Evolutionary conservation across 1,140 invertebrate species (phyloP), one percentile per base, ranked within the genome.

Genomic region (Drosophila busckii): DNA sequence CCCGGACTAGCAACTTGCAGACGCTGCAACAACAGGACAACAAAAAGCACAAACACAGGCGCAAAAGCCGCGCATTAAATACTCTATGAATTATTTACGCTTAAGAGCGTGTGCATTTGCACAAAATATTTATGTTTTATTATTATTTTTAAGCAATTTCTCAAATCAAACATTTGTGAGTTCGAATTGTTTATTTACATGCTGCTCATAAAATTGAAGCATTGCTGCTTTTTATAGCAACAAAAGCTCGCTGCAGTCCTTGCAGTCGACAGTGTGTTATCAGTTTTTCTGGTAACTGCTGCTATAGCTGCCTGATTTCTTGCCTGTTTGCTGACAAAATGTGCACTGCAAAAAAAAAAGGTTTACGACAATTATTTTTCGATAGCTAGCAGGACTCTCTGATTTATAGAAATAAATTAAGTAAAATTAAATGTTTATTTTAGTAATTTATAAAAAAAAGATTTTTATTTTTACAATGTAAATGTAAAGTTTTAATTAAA

Each of bases 401-500:
- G n/a, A n/a, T n/a, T 23, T 35, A 4, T 29, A 5, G n/a, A 38
- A 38, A 4, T 38, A 12, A n/a, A 28, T 13, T 12, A 37, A 9
- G 40, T 7, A 15, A 8, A 10, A 7, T 42, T 26, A 17, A 42
- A 15, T 42, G n/a, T 59, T 76, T 10, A n/a, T 55, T 48, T 59
- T 80, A 80, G 70, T 70, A 84, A 70, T 84, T 89, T 88, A 88
- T 88, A 88, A 88, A 87, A n/a, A n/a, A 31, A 62, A 49, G 0
- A 7, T 37, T 65, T 80, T 85, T 88, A 87, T 84, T 88, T 88
- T 88, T 89, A 89, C 88, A 89, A 83, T 90, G 89, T 90, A 90
- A 90, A 89, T 89, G 88, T 89, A 88, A 88, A 68, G 87, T 89
- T 88, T 89, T 89, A 59, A 65, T 85, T 89, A 88, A 89, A 88